Conservation (phyloP, 92 coral and sea anemone species). For the Galaxea fascicularis region DNA sequence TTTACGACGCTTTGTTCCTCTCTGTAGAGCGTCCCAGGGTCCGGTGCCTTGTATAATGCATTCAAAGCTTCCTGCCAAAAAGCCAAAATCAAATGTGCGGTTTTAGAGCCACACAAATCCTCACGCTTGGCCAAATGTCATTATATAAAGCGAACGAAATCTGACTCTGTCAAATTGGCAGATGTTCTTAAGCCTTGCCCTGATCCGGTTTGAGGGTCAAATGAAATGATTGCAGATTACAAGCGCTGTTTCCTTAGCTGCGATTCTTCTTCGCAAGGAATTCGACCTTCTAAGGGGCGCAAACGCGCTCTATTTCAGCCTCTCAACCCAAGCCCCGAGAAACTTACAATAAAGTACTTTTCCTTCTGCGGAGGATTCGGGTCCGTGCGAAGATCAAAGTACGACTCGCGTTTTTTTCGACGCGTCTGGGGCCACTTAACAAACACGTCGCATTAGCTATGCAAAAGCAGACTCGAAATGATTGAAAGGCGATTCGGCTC, state of each 20-base stretch:
- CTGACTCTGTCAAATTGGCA: conserved; percentile 33
- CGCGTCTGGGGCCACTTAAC: conserved; percentile 28
- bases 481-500: conserved; percentile 43
- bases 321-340: neutral
- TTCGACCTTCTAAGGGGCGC: conserved; percentile 17
- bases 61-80: conserved; percentile 37
- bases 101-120: conserved; percentile 11
- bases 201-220: conserved; percentile 31
- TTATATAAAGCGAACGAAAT: conserved; percentile 33
- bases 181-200: conserved; percentile 49
- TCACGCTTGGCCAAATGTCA: conserved; percentile 24
- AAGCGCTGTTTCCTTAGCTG: conserved; percentile 47
- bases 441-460: conserved; percentile 45
- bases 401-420: neutral
- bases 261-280: conserved; percentile 46
- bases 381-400: neutral
- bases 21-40: conserved; percentile 6
- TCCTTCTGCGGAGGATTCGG: neutral
- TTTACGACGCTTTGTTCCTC: neutral
- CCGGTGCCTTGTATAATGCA: conserved; percentile 18
- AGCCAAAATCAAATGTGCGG: neutral
- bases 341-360: neutral
- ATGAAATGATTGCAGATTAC: conserved; percentile 31
- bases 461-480: conserved; percentile 46
- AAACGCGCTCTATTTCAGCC: neutral